Percentiles rank a stretch among this genome's conserved stretches.
Evolutionary conservation across 1,140 invertebrate genomes (phyloP).

Genomic region (Bombus sibiricus): DNA sequence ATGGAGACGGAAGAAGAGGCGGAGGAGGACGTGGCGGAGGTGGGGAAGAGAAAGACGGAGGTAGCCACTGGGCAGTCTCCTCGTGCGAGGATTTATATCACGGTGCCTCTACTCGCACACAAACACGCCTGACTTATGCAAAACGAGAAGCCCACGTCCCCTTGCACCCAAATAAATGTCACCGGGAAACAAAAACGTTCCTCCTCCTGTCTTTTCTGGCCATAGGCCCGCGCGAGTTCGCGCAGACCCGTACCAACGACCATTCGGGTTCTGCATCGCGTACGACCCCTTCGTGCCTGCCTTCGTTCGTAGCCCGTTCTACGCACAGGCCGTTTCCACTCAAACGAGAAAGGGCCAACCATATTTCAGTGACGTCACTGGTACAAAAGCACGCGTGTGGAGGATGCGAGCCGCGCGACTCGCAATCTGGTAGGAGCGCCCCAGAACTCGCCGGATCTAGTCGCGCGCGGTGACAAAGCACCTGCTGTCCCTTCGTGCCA

Average conservation of each 20-base stretch:
- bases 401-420: constrained; percentile 64
- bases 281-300: constrained; percentile 19
- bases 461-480: constrained; percentile 81
- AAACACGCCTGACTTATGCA: constrained; percentile 81
- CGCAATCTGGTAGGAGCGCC: constrained; percentile 71
- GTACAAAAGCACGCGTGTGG: constrained; percentile 72
- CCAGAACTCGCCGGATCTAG: constrained; percentile 78
- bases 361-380: constrained; percentile 77
- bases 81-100: constrained; percentile 81
- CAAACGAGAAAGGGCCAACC: constrained; percentile 64
- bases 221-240: constrained; percentile 56
- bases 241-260: constrained; percentile 53
- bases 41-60: constrained; percentile 42
- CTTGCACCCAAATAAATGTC: constrained; percentile 81
- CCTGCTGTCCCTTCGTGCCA: constrained; percentile 78
- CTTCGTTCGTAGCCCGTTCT: background rate
- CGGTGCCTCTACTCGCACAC: constrained; percentile 77
- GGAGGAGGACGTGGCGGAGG: constrained; percentile 53
- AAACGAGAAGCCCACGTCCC: constrained; percentile 73
- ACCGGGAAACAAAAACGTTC: constrained; percentile 81
- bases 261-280: constrained; percentile 39
- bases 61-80: constrained; percentile 76
- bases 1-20: constrained; percentile 54
- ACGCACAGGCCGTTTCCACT: constrained; percentile 23
- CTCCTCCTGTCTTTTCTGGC: constrained; percentile 66